phyloP scores from a whole-genome alignment of 2,888 invertebrate species.

The Epsilonema sp. region DNA sequence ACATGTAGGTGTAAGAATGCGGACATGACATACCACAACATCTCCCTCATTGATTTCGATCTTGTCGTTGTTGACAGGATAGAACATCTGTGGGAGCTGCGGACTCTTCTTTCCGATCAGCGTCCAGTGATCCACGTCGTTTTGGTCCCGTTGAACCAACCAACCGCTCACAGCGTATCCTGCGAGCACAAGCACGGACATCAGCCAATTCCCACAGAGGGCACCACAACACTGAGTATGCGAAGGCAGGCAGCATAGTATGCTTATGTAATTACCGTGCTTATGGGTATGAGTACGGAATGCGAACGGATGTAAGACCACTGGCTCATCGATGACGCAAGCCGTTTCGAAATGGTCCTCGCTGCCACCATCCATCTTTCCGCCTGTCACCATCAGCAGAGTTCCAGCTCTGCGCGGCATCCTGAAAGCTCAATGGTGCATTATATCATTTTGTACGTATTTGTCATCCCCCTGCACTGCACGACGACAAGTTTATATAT shows the following conservation, averaged over 20 bases:
- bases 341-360: constrained; percentile 70
- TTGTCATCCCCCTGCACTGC: neutral
- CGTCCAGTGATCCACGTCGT: constrained; percentile 49
- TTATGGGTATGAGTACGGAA: constrained; percentile 83
- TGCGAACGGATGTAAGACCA: constrained; percentile 76
- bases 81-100: constrained; percentile 69
- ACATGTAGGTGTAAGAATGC: too few relatives aligned
- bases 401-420: constrained; percentile 75
- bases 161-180: constrained; percentile 65
- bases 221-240: too few relatives aligned
- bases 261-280: too few relatives aligned
- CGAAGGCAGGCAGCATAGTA: too few relatives aligned
- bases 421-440: constrained; percentile 35
- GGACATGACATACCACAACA: constrained; percentile 38
- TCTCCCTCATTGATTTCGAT: constrained; percentile 49
- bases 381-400: constrained; percentile 64
- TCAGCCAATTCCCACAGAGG: too few relatives aligned
- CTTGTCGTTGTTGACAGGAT: constrained; percentile 46
- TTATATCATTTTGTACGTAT: neutral
- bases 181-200: constrained; percentile 28
- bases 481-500: neutral
- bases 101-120: constrained; percentile 68
- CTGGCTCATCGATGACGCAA: constrained; percentile 49
- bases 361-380: constrained; percentile 39
- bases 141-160: constrained; percentile 37